phyloP scores from a whole-genome alignment of 2,113 vertebrate genomes.

The Axis porcinus region DNA sequence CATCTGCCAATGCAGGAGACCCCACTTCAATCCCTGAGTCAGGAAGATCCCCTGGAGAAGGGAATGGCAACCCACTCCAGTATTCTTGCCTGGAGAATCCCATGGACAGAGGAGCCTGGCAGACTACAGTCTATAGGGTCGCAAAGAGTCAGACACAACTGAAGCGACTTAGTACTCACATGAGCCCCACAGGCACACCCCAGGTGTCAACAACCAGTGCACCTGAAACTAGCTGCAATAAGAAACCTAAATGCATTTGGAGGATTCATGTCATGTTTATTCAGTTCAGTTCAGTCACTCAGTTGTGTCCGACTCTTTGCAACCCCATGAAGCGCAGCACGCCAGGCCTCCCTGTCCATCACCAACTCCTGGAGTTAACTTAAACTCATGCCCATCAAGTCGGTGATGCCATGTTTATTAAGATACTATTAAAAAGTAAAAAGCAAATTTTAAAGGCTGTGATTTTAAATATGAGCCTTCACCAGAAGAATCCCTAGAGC shows the following conservation, averaged over 20 bases:
- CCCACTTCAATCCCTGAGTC: neutral
- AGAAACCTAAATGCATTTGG: neutral
- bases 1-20: neutral
- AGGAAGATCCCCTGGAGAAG: neutral
- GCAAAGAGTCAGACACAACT: neutral
- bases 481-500: neutral
- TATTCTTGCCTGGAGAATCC: neutral
- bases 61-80: neutral
- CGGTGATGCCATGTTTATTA: neutral
- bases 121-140: accelerated
- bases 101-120: neutral
- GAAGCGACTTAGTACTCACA: neutral
- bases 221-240: neutral
- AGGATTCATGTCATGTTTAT: neutral
- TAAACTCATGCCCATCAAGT: too few relatives aligned
- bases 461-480: neutral
- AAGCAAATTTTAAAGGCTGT: neutral
- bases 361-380: too few relatives aligned
- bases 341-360: too few relatives aligned
- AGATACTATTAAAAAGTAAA: neutral
- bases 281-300: too few relatives aligned
- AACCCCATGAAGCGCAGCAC: too few relatives aligned
- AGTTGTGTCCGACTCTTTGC: too few relatives aligned
- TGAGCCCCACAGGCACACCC: neutral
- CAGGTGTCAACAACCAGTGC: neutral